A percentile compares a stretch with the other conserved stretches of the same genome.
These are phyloP conservation scores for Steinernema feltiae DNA, from an alignment of 1,140 invertebrate genomes.

Conservation along the genomic window DNA sequence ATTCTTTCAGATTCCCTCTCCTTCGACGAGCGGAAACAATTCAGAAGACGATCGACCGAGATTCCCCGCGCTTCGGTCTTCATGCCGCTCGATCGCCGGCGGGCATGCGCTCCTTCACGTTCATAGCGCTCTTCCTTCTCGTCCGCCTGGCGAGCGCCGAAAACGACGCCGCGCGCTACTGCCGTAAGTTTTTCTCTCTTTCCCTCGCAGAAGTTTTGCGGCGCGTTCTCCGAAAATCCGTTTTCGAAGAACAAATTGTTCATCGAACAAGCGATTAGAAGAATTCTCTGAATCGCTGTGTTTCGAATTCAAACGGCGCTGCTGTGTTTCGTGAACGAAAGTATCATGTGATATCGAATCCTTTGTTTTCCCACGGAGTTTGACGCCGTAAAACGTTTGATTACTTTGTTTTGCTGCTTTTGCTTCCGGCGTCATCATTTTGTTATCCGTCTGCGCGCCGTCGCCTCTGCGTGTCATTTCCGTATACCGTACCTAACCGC, in stretches of 20 bases:
- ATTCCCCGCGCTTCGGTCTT: not conserved
- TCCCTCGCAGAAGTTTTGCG: too few relatives aligned
- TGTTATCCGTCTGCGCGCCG: too few relatives aligned
- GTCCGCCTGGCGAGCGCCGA: not conserved
- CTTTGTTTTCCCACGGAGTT: too few relatives aligned
- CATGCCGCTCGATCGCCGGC: constrained; percentile 14
- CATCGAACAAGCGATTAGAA: too few relatives aligned
- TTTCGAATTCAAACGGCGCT: too few relatives aligned
- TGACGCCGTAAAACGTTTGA: too few relatives aligned
- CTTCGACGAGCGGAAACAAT: not conserved
- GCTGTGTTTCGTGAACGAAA: too few relatives aligned
- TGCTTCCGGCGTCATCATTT: not conserved
- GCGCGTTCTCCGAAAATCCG: too few relatives aligned
- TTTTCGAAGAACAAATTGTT: too few relatives aligned
- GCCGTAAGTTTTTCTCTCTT: not conserved
- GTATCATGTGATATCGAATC: too few relatives aligned
- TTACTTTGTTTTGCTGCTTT: not conserved
- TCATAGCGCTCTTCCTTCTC: not conserved
- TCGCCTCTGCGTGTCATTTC: not conserved
- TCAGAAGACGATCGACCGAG: not conserved
- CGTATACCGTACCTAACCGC: not conserved
- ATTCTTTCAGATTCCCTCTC: not conserved
- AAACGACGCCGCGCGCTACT: not conserved
- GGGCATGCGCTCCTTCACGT: constrained; percentile 5
- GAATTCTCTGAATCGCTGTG: too few relatives aligned